Conservation (phyloP, 2,797 vertebrate genomes). For the Pachyuromys duprasi region DNA sequence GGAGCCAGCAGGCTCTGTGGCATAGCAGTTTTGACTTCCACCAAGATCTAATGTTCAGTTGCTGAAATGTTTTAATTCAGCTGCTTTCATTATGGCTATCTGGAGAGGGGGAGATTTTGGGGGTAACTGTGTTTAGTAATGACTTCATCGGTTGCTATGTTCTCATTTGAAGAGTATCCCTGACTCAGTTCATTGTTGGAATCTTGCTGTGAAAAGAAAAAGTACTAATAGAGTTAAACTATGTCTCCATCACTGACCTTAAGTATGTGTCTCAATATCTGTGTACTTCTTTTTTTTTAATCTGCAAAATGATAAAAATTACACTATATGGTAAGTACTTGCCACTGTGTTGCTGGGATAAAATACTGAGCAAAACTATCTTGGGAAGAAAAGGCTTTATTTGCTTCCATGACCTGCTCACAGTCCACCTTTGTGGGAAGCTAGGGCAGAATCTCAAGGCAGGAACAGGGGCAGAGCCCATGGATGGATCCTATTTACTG, state of each 20-base stretch:
- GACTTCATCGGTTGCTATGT: not conserved
- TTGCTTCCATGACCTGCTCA: not conserved
- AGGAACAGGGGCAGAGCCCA: not conserved
- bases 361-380: not conserved
- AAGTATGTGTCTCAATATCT: not conserved
- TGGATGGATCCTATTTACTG: not conserved
- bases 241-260: not conserved
- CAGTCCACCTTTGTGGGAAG: not conserved
- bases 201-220: slow-evolving; percentile 21
- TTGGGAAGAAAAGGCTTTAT: not conserved
- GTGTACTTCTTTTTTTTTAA: not conserved
- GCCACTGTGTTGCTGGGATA: not conserved
- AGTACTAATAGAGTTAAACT: not conserved
- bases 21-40: not conserved
- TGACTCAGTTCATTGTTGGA: not conserved
- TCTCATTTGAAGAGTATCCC: not conserved
- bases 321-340: slow-evolving; percentile 3
- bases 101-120: not conserved
- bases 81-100: not conserved
- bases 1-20: not conserved
- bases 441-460: not conserved
- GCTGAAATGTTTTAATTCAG: not conserved
- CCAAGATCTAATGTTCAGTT: not conserved
- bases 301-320: slow-evolving; percentile 48
- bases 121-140: not conserved